Evolutionary conservation across 2,797 vertebrate species (phyloP).

Genomic region (Numenius phaeopus): DNA sequence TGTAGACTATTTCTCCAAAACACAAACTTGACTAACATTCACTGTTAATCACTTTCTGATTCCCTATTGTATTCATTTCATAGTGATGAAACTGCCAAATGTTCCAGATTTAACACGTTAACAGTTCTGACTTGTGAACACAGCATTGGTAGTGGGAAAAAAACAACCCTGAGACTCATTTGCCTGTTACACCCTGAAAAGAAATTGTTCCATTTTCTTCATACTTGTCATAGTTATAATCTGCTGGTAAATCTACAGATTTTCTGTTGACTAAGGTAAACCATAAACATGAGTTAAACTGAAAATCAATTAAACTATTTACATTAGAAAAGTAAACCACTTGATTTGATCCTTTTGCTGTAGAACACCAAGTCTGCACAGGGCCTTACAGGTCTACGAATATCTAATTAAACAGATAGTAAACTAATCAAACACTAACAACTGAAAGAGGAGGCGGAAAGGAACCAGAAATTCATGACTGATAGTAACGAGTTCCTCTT

Average conservation of each 20-base stretch:
- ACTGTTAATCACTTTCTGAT: neutral
- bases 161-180: neutral
- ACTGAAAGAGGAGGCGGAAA: neutral
- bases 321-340: neutral
- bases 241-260: neutral
- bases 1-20: neutral
- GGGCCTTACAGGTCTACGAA: neutral
- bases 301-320: slow-evolving; percentile 6
- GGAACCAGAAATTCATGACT: neutral
- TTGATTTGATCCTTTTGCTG: neutral
- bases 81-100: neutral
- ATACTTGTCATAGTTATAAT: slow-evolving; percentile 7
- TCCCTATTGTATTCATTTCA: neutral
- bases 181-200: neutral
- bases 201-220: neutral
- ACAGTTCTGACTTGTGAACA: neutral
- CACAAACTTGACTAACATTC: neutral
- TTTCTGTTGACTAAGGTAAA: slow-evolving; percentile 21
- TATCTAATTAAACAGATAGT: neutral
- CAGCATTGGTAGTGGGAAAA: neutral
- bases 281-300: neutral
- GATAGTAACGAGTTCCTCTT: neutral
- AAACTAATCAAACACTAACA: neutral
- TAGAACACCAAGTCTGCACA: neutral
- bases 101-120: neutral